These are phyloP conservation scores for Phrynosoma platyrhinos DNA, from an alignment of 2,113 vertebrate species.

Conservation along the genomic window DNA sequence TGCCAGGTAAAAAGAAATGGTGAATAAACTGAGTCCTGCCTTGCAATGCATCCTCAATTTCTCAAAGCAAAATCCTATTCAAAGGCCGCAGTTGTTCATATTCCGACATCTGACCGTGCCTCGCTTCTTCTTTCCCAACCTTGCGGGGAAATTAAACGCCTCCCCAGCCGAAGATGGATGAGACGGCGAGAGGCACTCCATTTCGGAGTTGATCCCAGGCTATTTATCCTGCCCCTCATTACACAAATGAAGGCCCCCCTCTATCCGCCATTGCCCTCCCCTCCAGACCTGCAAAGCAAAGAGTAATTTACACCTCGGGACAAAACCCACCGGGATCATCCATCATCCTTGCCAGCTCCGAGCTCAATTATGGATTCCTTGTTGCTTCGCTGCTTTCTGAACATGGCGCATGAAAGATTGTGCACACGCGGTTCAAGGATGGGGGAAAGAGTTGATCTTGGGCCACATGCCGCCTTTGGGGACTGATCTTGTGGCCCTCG, in stretches of 20 bases:
- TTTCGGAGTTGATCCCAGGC: background rate
- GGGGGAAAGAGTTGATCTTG: no score
- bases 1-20: no score
- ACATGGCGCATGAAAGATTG: background rate
- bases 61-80: no score
- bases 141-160: constrained; percentile 2
- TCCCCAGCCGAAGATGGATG: background rate
- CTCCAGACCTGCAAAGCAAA: background rate
- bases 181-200: background rate
- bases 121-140: no score
- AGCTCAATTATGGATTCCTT: background rate
- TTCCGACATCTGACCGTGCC: no score
- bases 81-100: no score
- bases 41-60: no score
- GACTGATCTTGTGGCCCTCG: no score
- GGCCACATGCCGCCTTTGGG: no score
- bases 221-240: constrained; percentile 16
- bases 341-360: constrained; percentile 15
- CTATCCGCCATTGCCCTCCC: no score
- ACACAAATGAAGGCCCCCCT: background rate
- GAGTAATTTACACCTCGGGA: constrained; percentile 27
- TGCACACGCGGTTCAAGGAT: no score
- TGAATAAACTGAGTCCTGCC: no score
- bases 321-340: constrained; percentile 34
- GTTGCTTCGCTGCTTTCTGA: background rate